phyloP scores from a whole-genome alignment of 1,140 invertebrate genomes.

The Sycophaga agraensis region DNA sequence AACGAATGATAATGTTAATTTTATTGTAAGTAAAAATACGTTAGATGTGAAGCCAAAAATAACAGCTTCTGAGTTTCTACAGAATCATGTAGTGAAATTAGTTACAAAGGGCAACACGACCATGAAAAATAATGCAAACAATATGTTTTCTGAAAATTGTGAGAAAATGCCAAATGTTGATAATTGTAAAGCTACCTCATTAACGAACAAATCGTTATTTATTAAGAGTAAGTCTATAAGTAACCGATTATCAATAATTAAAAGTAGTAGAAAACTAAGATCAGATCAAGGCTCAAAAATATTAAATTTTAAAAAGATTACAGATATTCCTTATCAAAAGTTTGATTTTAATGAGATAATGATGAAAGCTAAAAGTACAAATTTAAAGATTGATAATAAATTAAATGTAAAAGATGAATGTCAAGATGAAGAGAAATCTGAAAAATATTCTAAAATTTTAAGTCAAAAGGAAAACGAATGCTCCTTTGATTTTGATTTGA shows the following conservation, averaged over 20 bases:
- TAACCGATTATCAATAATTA: background rate
- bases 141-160: background rate
- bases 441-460: background rate
- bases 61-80: background rate
- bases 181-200: background rate
- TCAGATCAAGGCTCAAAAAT: background rate
- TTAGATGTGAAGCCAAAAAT: too few species aligned
- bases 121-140: background rate
- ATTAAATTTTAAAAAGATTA: background rate
- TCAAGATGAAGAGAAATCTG: background rate
- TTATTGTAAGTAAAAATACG: too few species aligned
- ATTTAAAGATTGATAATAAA: background rate
- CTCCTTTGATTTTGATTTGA: background rate
- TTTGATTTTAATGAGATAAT: slow-evolving; percentile 10
- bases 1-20: too few species aligned
- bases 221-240: background rate
- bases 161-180: background rate
- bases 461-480: background rate
- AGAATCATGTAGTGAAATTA: background rate
- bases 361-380: slow-evolving; percentile 3
- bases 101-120: background rate
- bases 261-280: background rate
- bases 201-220: background rate
- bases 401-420: background rate
- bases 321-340: background rate